Evolutionary conservation across 2,888 invertebrate genomes (phyloP).

Genomic region (Acrocera orbiculus): DNA sequence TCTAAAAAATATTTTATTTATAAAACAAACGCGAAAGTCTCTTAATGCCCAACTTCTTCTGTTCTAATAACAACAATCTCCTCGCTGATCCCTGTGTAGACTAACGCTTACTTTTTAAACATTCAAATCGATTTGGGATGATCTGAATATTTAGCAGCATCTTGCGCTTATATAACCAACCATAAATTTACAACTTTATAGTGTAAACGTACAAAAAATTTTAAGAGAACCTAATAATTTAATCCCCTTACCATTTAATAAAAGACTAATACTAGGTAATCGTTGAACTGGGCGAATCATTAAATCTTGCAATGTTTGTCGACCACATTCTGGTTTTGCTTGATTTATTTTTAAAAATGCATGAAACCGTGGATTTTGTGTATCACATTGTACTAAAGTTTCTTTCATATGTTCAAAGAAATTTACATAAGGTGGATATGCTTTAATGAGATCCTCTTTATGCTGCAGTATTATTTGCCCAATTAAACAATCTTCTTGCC

Average conservation of each 20-base stretch:
- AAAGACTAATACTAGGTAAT: conserved; percentile 85
- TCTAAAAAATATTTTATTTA: too few species aligned
- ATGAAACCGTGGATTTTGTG: conserved; percentile 88
- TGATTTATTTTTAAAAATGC: conserved; percentile 94
- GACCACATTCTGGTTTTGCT: conserved; percentile 86
- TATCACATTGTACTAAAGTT: conserved; percentile 77
- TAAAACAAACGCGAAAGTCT: too few species aligned
- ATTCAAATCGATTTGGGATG: too few species aligned
- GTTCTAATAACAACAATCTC: too few species aligned
- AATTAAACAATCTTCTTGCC: conserved; percentile 75
- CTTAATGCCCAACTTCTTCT: too few species aligned
- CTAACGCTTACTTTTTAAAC: too few species aligned
- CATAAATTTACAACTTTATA: too few species aligned
- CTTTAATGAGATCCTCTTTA: conserved; percentile 74
- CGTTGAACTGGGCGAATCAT: conserved; percentile 96
- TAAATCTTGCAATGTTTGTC: conserved; percentile 88
- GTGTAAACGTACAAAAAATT: neutral
- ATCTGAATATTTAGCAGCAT: too few species aligned
- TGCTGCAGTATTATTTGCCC: conserved; percentile 79
- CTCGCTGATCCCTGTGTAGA: too few species aligned
- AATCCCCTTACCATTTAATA: conserved; percentile 67
- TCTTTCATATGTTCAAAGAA: conserved; percentile 96
- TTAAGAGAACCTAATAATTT: too few species aligned
- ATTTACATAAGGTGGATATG: conserved; percentile 96
- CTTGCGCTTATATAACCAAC: too few species aligned